A percentile compares a stretch with the other conserved stretches of the same genome.
These are phyloP conservation scores for Globicephala melas DNA, from an alignment of 2,113 vertebrate genomes.

Conservation along the genomic window DNA sequence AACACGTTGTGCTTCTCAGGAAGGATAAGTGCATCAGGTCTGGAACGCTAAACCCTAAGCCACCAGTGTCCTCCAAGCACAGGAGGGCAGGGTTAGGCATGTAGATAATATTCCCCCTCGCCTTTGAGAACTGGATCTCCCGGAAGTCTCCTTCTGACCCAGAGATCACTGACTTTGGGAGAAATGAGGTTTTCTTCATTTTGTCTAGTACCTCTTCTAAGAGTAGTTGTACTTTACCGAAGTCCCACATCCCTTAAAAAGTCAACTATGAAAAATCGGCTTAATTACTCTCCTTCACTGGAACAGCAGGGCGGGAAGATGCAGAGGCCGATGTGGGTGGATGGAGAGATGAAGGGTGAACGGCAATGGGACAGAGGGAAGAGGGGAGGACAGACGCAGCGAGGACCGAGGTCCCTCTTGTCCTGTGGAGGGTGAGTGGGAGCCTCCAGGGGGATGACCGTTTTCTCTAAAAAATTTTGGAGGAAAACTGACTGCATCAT, in stretches of 20 bases:
- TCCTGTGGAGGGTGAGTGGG: background rate
- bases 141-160: no score
- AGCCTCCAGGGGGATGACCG: background rate
- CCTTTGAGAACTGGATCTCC: background rate
- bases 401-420: background rate
- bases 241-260: background rate
- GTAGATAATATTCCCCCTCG: fast-evolving
- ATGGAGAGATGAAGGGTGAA: background rate
- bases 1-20: fast-evolving
- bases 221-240: background rate
- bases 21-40: fast-evolving
- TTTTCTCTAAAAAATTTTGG: background rate
- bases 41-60: no score
- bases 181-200: background rate
- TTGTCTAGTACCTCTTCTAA: background rate
- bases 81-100: fast-evolving
- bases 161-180: background rate
- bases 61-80: background rate
- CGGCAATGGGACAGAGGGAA: background rate
- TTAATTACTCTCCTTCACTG: background rate
- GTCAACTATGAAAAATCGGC: background rate
- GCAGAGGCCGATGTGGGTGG: background rate
- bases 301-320: no score
- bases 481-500: background rate
- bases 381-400: background rate